These are phyloP conservation scores for Clarias platycephalus DNA, from an alignment of 2,797 vertebrate genomes.

Conservation along the genomic window DNA sequence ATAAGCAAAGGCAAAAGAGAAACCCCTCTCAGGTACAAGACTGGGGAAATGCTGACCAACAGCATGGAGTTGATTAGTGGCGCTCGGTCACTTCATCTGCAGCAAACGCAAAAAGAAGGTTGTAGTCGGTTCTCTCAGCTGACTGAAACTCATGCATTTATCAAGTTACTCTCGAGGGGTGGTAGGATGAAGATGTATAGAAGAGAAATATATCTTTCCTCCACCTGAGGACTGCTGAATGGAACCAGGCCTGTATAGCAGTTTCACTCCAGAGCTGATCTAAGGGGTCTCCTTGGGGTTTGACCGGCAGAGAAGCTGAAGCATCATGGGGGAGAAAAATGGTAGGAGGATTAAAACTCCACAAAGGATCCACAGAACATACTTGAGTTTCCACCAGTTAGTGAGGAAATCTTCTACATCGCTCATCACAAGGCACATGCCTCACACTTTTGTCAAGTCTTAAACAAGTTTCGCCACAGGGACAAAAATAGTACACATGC, in stretches of 20 bases:
- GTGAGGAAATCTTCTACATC: conserved; percentile 38
- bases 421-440: conserved; percentile 57
- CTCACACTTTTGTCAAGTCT: conserved; percentile 26
- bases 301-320: conserved; percentile 26
- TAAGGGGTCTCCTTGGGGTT: background rate
- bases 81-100: conserved; percentile 60
- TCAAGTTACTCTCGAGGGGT: conserved; percentile 36
- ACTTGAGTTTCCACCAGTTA: conserved; percentile 19
- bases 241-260: conserved; percentile 36
- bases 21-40: conserved; percentile 58
- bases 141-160: conserved; percentile 63
- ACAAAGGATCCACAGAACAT: conserved; percentile 25
- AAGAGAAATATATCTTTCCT: conserved; percentile 42
- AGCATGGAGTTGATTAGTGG: conserved; percentile 51
- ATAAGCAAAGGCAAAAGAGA: conserved; percentile 72
- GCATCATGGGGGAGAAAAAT: conserved; percentile 24
- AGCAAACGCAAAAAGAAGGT: conserved; percentile 62
- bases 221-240: conserved; percentile 32
- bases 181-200: conserved; percentile 39
- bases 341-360: conserved; percentile 18
- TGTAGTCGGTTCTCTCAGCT: conserved; percentile 61
- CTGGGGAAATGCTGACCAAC: conserved; percentile 68
- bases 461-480: conserved; percentile 24
- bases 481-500: conserved; percentile 38
- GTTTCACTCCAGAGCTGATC: conserved; percentile 24